Conservation (phyloP, 2,888 invertebrate genomes). For the Oligia fasciuncula region DNA sequence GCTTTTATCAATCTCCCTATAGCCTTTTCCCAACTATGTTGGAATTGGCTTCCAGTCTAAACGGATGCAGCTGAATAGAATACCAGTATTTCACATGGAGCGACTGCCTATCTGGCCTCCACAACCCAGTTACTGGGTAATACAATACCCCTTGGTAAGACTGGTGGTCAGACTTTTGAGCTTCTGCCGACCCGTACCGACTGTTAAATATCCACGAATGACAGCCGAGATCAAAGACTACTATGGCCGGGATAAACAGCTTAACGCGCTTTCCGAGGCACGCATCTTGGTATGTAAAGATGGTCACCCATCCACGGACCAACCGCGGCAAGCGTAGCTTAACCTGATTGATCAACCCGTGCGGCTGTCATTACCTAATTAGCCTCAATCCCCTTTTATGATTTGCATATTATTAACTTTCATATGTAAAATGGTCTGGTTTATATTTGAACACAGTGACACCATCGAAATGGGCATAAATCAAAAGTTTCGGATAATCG, state of each 20-base stretch:
- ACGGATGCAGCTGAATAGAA: background rate
- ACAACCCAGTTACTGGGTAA: too few relatives aligned
- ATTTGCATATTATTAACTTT: constrained; percentile 59
- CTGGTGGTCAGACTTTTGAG: too few relatives aligned
- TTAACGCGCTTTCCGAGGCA: background rate
- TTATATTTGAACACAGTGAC: constrained; percentile 57
- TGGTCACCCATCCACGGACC: background rate
- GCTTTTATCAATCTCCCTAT: background rate
- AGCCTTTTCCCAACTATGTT: background rate
- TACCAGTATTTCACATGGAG: too few relatives aligned
- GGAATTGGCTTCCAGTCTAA: background rate
- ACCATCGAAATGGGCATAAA: constrained; percentile 84
- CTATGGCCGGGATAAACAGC: background rate
- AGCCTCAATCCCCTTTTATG: background rate
- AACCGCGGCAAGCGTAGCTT: background rate
- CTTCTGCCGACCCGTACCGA: too few relatives aligned
- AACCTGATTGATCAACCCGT: background rate
- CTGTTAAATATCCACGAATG: background rate
- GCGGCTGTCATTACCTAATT: background rate
- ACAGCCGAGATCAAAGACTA: background rate
- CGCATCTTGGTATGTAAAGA: background rate
- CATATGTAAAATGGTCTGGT: constrained; percentile 69
- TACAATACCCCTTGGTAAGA: too few relatives aligned
- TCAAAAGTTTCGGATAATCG: constrained; percentile 78
- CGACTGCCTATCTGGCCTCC: background rate